Base-by-base conservation (phyloP, 1,140 invertebrate species). In the Brachionus calyciflorus region DNA sequence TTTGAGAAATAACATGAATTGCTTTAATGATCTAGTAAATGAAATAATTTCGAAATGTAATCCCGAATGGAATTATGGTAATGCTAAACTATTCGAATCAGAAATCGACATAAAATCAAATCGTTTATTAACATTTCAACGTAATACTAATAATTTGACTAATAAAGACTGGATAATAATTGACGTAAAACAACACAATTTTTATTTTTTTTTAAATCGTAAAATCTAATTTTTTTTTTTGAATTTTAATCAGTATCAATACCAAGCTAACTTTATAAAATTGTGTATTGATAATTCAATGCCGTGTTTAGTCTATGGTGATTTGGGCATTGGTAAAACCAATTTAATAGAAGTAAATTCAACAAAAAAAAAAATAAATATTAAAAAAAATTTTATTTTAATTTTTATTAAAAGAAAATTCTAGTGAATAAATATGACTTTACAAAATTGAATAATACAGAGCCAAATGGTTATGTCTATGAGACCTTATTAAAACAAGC, bases 291-390 rank as follows among this genome's bases (percentile, higher is more conserved):
- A 65, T 3, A 65, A 65, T 26, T 65, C 60, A 44, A 65, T 65
- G 37, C 60, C 60, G n/a, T 65, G 60, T 44, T 24, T 65, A 65
- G 24, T 65, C 2, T 65, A 65, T 44, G 60, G 60, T 41, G 60
- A 65, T 65, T 14, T 65, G 28, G 60, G 60, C 21, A 44, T 65
- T 44, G 60, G 60, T 14, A 65, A 65, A 65, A 65, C 37, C 17
- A 65, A 10, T 14, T 0, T 65, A n/a, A 44, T 65, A 19, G 60
- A 65, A n/a, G 60, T 65, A 65, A 0, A 37, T 1, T 24, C 12
- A 26, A 26, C n/a, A 55, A 26, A 33, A n/a, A n/a, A n/a, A n/a
- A n/a, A n/a, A n/a, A n/a, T n/a, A n/a, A n/a, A n/a, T n/a, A n/a
- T n/a, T n/a, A n/a, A n/a, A n/a, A n/a, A n/a, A n/a, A n/a, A n/a